Percentiles rank a stretch among this genome's conserved stretches.
Conservation (phyloP, 2,888 invertebrate species). For the Anagyrus pseudococci region DNA sequence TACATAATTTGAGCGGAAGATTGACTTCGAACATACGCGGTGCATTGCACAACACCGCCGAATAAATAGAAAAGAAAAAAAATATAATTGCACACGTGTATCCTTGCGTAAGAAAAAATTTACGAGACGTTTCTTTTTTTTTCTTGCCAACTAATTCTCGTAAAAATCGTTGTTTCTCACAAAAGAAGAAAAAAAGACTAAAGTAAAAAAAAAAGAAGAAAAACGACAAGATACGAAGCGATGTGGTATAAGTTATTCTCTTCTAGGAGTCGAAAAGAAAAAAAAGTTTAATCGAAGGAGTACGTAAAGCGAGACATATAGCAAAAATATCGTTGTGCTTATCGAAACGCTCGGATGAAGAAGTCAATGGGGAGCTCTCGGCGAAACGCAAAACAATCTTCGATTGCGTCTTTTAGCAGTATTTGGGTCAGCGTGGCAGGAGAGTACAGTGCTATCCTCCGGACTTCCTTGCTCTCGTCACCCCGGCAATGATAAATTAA, state of each 20-base stretch:
- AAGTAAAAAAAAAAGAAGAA: background rate
- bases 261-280: background rate
- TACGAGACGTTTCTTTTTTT: background rate
- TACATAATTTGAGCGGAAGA: too few relatives aligned
- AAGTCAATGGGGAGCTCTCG: constrained; percentile 27
- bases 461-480: constrained; percentile 27
- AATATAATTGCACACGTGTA: background rate
- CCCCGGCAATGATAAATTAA: constrained; percentile 48
- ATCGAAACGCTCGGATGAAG: constrained; percentile 29
- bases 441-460: constrained; percentile 21
- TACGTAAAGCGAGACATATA: too few relatives aligned
- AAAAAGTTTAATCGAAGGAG: too few relatives aligned
- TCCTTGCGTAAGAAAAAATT: constrained; percentile 16
- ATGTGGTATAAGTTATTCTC: background rate
- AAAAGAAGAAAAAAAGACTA: constrained; percentile 10
- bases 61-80: constrained; percentile 13
- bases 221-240: too few relatives aligned
- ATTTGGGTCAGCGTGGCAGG: constrained; percentile 48
- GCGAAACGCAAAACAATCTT: constrained; percentile 35
- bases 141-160: background rate
- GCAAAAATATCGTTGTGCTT: too few relatives aligned
- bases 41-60: constrained; percentile 8
- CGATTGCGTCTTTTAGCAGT: constrained; percentile 36
- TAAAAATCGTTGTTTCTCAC: constrained; percentile 10
- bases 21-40: too few relatives aligned